Evolutionary conservation across 2,888 invertebrate species (phyloP).

Genomic region (Pegoplata infirma): DNA sequence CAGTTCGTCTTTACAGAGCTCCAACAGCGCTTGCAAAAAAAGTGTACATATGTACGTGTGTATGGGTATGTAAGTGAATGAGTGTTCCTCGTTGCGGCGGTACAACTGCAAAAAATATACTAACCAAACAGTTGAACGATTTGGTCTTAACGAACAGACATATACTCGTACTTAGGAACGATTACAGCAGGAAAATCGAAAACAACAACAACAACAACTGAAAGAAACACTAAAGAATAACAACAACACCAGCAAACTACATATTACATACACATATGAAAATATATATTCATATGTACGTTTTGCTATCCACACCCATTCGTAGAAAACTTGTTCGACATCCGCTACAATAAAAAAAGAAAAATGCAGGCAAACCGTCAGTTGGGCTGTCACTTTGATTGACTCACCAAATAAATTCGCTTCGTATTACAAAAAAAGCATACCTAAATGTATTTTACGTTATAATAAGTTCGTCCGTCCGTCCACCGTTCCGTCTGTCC

Average conservation of each 20-base stretch:
- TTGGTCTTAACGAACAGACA: not conserved
- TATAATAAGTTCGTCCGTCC: not conserved
- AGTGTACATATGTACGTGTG: no score
- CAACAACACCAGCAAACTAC: constrained; percentile 1
- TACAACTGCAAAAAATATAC: not conserved
- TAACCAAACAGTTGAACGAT: not conserved
- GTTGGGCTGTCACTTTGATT: constrained; percentile 57
- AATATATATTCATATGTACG: not conserved
- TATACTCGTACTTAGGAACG: not conserved
- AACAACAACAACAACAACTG: not conserved
- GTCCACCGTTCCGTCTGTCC: no score
- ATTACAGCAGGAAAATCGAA: not conserved
- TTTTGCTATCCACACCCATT: constrained; percentile 66
- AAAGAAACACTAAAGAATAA: constrained; percentile 2
- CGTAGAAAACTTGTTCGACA: constrained; percentile 70
- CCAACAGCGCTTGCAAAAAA: no score
- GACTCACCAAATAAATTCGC: constrained; percentile 58
- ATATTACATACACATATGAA: not conserved
- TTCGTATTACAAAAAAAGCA: constrained; percentile 32
- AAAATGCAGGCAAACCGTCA: constrained; percentile 50
- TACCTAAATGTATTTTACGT: not conserved
- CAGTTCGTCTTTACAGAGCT: no score
- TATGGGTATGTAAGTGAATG: no score
- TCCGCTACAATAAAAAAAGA: constrained; percentile 64
- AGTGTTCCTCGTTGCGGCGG: no score